Percentiles rank a stretch among this genome's conserved stretches.
Conservation (phyloP, 2,113 vertebrate species). For the Ceyx cyanopectus region DNA sequence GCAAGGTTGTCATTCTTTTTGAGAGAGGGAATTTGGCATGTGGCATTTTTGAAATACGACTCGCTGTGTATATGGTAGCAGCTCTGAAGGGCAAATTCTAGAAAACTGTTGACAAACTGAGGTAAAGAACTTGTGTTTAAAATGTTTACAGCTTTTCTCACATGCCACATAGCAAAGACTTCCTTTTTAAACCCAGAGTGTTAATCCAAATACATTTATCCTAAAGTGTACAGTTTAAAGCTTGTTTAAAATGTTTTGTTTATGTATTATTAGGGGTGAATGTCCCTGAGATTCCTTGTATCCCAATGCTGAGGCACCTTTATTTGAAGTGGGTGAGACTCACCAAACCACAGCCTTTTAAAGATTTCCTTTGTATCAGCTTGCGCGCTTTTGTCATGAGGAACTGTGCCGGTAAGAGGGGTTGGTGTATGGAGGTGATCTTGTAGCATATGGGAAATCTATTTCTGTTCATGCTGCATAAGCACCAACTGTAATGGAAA, state of each 20-base stretch:
- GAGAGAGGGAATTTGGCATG: background rate
- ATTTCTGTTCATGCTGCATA: background rate
- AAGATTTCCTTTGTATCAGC: conserved; percentile 98
- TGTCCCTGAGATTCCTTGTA: conserved; percentile 98
- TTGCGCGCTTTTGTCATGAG: conserved; percentile 98
- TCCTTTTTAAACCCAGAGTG: background rate
- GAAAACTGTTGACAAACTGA: background rate
- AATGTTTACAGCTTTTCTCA: background rate
- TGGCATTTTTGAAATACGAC: background rate
- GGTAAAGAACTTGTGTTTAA: background rate
- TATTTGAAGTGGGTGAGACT: conserved; percentile 99
- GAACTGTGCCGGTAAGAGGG: conserved; percentile 90
- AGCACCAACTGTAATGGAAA: background rate
- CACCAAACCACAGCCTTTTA: conserved; percentile 98
- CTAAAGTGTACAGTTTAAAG: background rate
- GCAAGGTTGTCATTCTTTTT: background rate
- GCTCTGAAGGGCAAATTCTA: background rate
- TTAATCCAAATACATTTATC: background rate
- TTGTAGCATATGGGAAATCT: background rate
- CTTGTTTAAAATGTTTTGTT: conserved; percentile 51
- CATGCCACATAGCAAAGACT: background rate
- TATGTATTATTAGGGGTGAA: conserved; percentile 88
- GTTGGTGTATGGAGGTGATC: background rate
- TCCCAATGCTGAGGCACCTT: conserved; percentile 96
- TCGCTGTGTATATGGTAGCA: background rate